phyloP scores from a whole-genome alignment of 2,797 vertebrate genomes.

The Hypotaenidia philippensis region DNA sequence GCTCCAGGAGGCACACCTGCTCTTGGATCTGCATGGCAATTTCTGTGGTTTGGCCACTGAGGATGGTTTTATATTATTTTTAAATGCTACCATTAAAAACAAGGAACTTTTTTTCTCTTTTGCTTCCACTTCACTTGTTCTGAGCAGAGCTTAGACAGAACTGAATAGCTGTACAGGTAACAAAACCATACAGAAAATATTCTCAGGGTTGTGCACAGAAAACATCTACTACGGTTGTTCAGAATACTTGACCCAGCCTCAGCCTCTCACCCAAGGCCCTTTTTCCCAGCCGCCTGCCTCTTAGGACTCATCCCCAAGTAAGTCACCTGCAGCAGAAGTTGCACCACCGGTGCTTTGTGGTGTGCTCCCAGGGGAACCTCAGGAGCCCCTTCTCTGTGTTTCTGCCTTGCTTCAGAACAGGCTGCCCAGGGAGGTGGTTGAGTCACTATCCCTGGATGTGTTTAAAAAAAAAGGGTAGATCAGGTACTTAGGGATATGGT shows the following conservation, averaged over 20 bases:
- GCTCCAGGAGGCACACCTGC: conserved; percentile 73
- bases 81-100: not conserved
- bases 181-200: not conserved
- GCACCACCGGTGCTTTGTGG: too few species aligned
- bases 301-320: fast-evolving
- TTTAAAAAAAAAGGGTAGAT: too few species aligned
- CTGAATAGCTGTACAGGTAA: not conserved
- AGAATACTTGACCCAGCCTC: not conserved
- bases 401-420: not conserved
- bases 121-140: not conserved
- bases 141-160: not conserved
- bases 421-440: too few species aligned
- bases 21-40: conserved; percentile 67
- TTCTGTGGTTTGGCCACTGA: conserved; percentile 69
- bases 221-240: not conserved
- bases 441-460: too few species aligned
- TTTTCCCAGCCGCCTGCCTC: not conserved
- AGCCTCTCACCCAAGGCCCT: not conserved
- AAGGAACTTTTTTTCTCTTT: not conserved
- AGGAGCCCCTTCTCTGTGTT: not conserved
- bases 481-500: too few species aligned
- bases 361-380: not conserved
- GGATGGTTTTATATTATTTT: conserved; percentile 38
- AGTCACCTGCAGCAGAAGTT: fast-evolving
- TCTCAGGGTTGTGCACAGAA: not conserved